Evolutionary conservation across 2,797 vertebrate species (phyloP), one percentile per base, ranked within the genome.

Genomic region (Dromococcyx pavoninus): DNA sequence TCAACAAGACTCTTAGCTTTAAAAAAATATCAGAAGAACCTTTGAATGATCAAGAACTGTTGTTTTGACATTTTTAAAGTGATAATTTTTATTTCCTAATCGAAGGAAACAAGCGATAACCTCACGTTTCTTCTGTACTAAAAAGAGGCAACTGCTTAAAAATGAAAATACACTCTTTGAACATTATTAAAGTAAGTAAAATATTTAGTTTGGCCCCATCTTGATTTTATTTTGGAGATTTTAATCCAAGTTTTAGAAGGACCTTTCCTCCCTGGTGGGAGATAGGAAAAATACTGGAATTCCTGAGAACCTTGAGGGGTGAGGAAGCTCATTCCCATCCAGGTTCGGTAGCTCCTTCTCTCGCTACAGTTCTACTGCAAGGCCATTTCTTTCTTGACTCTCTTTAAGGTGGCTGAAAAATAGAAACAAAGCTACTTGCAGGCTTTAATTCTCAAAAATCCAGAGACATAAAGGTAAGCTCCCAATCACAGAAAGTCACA

Each of bases 111-210:
- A 95, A 95, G 60, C 11, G 27, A 86, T 93, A 91, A 13, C 23
- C 32, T 48, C 76, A 70, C 0, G 2, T 53, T 93, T 66, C 41
- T 90, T 94, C 94, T 76, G 58, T 88, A 84, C 80, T 88, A 51
- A 93, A 91, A 91, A 70, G 88, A 81, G 48, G 37, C 35, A 90
- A 90, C 28, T 76, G 80, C 80, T 90, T 86, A 88, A 83, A 78
- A 66, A 78, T 78, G 66, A 60, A 96, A 94, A 94, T 90, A 82
- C 14, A 91, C 86, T 93, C 66, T 90, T 91, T 94, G 96, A 94
- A 86, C 90, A 73, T 94, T 95, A 96, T 96, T 95, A 96, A 96
- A 96, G 80, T 93, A 96, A 96, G 80, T 93, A 81, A 94, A 96
- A 96, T 96, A 96, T 96, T 95, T 96, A 90, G 61, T 64, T 96